Percentiles rank a stretch among this genome's conserved stretches.
Evolutionary conservation across 2,888 invertebrate species (phyloP).

Genomic region (Epistrophella euchroma): DNA sequence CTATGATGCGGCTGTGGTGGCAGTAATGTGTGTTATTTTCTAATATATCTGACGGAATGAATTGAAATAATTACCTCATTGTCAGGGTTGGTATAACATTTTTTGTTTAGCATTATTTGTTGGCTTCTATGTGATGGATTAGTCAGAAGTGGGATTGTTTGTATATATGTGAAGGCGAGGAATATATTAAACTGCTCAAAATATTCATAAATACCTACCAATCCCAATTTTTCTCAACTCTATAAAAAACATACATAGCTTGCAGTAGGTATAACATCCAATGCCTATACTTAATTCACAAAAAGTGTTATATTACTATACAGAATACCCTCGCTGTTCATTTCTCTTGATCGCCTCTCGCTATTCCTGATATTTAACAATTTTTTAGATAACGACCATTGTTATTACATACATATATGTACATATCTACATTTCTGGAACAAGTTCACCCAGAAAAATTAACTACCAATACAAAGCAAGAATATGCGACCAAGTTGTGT

Average conservation of each 20-base stretch:
- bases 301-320: too few species aligned
- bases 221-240: not conserved
- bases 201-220: not conserved
- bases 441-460: too few species aligned
- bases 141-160: conserved; percentile 10
- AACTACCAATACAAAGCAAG: too few species aligned
- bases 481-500: not conserved
- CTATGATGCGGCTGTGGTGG: not conserved
- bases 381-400: too few species aligned
- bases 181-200: not conserved
- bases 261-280: too few species aligned
- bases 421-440: too few species aligned
- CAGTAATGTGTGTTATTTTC: conserved; percentile 57
- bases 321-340: too few species aligned
- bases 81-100: conserved; percentile 53
- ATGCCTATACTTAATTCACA: too few species aligned
- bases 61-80: conserved; percentile 69
- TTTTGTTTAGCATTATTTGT: conserved; percentile 18
- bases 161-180: too few species aligned
- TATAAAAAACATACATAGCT: not conserved
- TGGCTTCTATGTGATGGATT: not conserved
- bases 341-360: too few species aligned
- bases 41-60: conserved; percentile 62
- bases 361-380: too few species aligned
- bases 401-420: too few species aligned